Base-by-base conservation (phyloP, 1,140 invertebrate genomes). In the Euschistus heros region DNA sequence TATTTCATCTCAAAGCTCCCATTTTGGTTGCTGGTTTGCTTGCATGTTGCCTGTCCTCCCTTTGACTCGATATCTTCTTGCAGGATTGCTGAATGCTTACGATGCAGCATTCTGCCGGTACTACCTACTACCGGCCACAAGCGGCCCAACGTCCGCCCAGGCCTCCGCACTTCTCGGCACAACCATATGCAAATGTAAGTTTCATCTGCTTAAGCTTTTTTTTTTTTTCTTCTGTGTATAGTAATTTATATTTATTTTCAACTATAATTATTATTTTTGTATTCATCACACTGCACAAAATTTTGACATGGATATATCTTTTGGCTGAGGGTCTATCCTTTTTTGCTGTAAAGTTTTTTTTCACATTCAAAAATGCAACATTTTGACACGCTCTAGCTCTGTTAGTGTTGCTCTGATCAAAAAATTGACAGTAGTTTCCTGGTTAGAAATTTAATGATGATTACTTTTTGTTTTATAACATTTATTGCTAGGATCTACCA, bases 51-150 rank as follows among this genome's bases (percentile, higher is more conserved):
- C n/a, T 50, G n/a, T 20, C 47, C 47, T 50, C 20, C 47, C 20
- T 20, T 18, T 50, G 47, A 20, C 47, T 4, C 10, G 26, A 24
- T 57, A 17, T 57, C 22, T 57, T 57, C 20, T 57, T 57, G 3
- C 54, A 57, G 54, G 54, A 33, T 18, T 61, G n/a, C 59, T 61
- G 59, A 33, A 61, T 61, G 59, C 59, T 61, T 37, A 44, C 37
- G 59, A 61, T 61, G 59, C 59, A 61, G 6, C 59, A 61, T 26
- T 61, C 59, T 42, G 59, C 59, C 54, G 54, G 54, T 42, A 61
- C 59, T 20, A 30, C 59, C 30, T 61, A 61, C 17, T 61, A 61
- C 37, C 59, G 59, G 42, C 59, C 59, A n/a, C 59, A 26, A 18
- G 33, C 59, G 13, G 42, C 59, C 33, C 30, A 33, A 4, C 15